Percentiles rank a stretch among this genome's conserved stretches.
phyloP scores from a whole-genome alignment of 2,113 vertebrate genomes.

The Sinocyclocheilus anshuiensis region DNA sequence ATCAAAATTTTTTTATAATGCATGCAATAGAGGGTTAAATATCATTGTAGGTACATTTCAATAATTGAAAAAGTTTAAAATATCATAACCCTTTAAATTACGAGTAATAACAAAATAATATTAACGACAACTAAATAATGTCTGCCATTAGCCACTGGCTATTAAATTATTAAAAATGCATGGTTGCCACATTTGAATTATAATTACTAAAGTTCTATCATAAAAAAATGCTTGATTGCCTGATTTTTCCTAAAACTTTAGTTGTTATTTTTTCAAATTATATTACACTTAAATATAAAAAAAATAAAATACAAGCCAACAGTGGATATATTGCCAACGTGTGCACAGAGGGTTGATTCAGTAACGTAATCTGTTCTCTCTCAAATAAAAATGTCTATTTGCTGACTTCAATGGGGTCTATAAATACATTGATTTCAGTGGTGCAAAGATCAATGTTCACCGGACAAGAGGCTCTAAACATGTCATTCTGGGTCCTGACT shows the following conservation, averaged over 20 bases:
- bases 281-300: too few relatives aligned
- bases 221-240: too few relatives aligned
- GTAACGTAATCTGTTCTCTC: neutral
- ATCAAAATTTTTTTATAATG: neutral
- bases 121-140: neutral
- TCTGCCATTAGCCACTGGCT: neutral
- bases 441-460: constrained; percentile 5
- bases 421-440: neutral
- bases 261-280: too few relatives aligned
- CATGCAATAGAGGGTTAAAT: neutral
- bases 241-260: too few relatives aligned
- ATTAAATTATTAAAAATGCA: too few relatives aligned
- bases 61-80: neutral
- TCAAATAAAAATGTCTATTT: neutral
- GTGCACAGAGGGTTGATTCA: neutral
- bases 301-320: too few relatives aligned
- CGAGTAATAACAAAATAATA: too few relatives aligned
- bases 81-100: neutral
- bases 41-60: neutral
- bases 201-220: too few relatives aligned
- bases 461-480: neutral
- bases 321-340: too few relatives aligned
- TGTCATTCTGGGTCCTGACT: neutral
- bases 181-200: too few relatives aligned
- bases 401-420: neutral